Conservation (phyloP, 2,113 vertebrate species). For the Cyprinodon tularosa region DNA sequence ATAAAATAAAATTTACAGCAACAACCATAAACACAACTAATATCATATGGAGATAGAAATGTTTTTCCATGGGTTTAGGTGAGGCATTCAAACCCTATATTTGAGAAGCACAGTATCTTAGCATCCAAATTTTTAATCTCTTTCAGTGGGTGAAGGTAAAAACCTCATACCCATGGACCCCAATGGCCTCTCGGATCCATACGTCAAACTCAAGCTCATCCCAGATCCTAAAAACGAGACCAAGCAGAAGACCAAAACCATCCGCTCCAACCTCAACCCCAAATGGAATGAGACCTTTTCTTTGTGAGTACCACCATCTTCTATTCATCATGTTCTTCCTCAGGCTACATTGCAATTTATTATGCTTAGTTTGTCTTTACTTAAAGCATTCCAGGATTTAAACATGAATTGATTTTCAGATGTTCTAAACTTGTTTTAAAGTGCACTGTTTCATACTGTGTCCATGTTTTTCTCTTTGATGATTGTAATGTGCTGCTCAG, state of each 20-base stretch:
- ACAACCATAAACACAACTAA: no score
- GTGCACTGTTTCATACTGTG: background rate
- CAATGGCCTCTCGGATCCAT: constrained; percentile 95
- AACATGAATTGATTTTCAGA: background rate
- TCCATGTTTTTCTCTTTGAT: background rate
- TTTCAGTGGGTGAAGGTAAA: constrained; percentile 89
- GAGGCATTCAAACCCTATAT: no score
- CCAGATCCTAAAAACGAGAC: constrained; percentile 97
- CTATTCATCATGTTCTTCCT: background rate
- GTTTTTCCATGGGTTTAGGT: no score
- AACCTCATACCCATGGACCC: constrained; percentile 99
- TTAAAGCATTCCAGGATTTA: accelerated
- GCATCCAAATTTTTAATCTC: background rate
- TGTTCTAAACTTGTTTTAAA: background rate
- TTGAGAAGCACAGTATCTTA: background rate
- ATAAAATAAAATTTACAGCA: no score
- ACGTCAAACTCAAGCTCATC: constrained; percentile 96
- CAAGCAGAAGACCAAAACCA: constrained; percentile 97
- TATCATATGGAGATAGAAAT: no score
- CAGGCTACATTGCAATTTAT: background rate
- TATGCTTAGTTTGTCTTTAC: background rate
- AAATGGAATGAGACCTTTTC: constrained; percentile 93
- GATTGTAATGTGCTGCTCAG: constrained; percentile 68
- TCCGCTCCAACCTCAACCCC: constrained; percentile 93
- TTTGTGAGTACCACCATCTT: constrained; percentile 84